Percentiles rank a stretch among this genome's conserved stretches.
Conservation (phyloP, 1,140 invertebrate genomes). For the Bombyx mori region ASM3026992v2 NC_085118.1:13953001-13953500, state of each 20-base stretch:
- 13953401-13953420: conserved; percentile 13
- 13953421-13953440: conserved; percentile 14
- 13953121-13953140: neutral
- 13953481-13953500: conserved; percentile 21
- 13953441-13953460: conserved; percentile 14
- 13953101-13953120: conserved; percentile 7
- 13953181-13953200: too few relatives aligned
- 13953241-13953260: conserved; percentile 4
- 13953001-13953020: conserved; percentile 6
- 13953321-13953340: conserved; percentile 13
- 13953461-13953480: conserved; percentile 19
- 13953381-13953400: conserved; percentile 19
- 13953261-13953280: too few relatives aligned
- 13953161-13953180: too few relatives aligned
- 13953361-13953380: conserved; percentile 12
- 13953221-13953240: neutral
- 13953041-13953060: conserved; percentile 13
- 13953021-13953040: conserved; percentile 18
- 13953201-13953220: too few relatives aligned
- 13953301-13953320: conserved; percentile 8
- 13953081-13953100: conserved; percentile 15
- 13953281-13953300: too few relatives aligned
- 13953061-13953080: conserved; percentile 16
- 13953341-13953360: conserved; percentile 11
- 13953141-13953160: neutral